Base-by-base conservation (phyloP, 64 coral and sea anemone species). In the Montipora foliosa region DNA sequence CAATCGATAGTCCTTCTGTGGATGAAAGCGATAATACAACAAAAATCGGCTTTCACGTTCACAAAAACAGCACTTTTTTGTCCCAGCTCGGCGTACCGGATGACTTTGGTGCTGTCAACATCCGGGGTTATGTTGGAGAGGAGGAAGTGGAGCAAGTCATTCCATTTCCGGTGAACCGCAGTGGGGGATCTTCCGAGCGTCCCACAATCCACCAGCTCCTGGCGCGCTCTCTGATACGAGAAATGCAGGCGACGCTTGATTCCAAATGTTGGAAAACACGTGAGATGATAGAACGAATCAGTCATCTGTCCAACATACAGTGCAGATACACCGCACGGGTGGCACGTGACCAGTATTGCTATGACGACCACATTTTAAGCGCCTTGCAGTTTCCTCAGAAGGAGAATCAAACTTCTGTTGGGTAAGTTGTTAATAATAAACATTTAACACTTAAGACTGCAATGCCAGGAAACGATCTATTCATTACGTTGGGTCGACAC, bases 191-290 rank as follows among this genome's bases (percentile, higher is more conserved):
- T 46, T 85, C 96, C 0, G 91, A 94, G 67, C 93, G 90, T 67
- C 93, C 93, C 12, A 97, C 93, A 29, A 97, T 97, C 70, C 96
- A 97, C 80, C 96, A 97, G 61, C 69, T 97, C 16, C 37, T 92
- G 9, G 96, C 96, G 48, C 96, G 96, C 2, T 97, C 96, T 14
- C 79, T 97, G 37, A 95, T 97, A 77, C 84, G 96, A 58, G 96
- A 97, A 44, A 73, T 94, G 16, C 88, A 94, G 87, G 71, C 88
- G 8, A 91, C 93, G 0, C 17, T 91, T 5, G 96, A 97, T 2
- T 85, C 82, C 8, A 81, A 87, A 16, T 75, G 78, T 24, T 37
- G 22, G 14, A 84, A 94, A 19, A 83, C 87, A 10, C 64, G 92
- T 24, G 77, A 87, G 6, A 89, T 82, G n/a, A 89, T 97, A 10